Conservation (phyloP, 92 coral and sea anemone genomes). For the Zoanthus sansibaricus region DNA sequence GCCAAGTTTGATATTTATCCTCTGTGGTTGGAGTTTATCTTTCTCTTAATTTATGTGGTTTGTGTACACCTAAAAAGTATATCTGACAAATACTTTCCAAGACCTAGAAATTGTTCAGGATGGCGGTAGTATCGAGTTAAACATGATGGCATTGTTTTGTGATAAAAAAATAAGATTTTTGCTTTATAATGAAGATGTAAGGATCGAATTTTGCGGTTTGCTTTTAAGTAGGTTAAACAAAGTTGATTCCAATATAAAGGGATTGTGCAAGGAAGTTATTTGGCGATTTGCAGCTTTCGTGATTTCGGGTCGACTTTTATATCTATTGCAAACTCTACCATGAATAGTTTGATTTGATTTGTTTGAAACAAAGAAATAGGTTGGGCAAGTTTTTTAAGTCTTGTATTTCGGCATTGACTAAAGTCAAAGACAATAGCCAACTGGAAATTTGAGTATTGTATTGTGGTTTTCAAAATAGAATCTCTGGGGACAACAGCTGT, state of each 20-base stretch:
- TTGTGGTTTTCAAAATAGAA: conserved; percentile 17
- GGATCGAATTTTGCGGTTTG: not conserved
- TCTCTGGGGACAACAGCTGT: conserved; percentile 52
- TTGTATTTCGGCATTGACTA: not conserved
- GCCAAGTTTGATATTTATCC: conserved; percentile 83
- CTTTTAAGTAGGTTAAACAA: not conserved
- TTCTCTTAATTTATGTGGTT: not conserved
- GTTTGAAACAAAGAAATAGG: not conserved
- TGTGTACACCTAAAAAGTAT: not conserved
- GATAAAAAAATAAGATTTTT: not conserved
- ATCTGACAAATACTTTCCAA: not conserved
- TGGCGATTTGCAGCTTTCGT: too few species aligned
- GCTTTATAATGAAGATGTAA: not conserved
- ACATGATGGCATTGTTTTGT: not conserved
- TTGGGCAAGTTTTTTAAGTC: not conserved
- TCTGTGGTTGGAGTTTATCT: conserved; percentile 34
- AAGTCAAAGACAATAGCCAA: not conserved
- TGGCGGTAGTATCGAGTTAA: not conserved
- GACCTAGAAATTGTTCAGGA: not conserved
- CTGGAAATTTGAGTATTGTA: conserved; percentile 37
- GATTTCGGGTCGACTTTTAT: too few species aligned
- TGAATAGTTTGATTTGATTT: too few species aligned
- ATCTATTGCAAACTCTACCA: too few species aligned
- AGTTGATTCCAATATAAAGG: not conserved
- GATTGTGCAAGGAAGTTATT: too few species aligned